These are phyloP conservation scores for Crambe crambe DNA, from an alignment of 37 sponge, comb jelly and placozoan species.

Conservation along the genomic window DNA sequence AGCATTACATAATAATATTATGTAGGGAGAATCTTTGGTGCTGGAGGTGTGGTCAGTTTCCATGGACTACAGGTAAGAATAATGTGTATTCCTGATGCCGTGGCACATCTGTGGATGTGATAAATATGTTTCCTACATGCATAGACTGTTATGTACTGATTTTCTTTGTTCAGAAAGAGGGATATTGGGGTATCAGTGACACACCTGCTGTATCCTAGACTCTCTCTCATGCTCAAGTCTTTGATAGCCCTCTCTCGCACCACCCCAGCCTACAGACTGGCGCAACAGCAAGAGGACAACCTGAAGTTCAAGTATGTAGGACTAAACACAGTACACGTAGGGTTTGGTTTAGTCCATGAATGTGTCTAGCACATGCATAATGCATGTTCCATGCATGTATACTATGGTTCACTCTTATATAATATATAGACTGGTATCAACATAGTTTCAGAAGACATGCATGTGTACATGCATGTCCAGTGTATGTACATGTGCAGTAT, in stretches of 20 bases:
- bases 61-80: constrained; percentile 54
- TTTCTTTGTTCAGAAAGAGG: constrained; percentile 30
- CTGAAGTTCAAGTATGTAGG: constrained; percentile 59
- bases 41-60: constrained; percentile 71
- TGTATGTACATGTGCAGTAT: too few species aligned
- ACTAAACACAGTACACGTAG: neutral
- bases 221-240: constrained; percentile 76
- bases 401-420: neutral
- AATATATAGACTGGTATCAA: too few species aligned
- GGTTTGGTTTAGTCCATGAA: too few species aligned
- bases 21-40: constrained; percentile 47
- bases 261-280: constrained; percentile 69
- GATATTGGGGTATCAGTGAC: constrained; percentile 70
- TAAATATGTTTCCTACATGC: neutral
- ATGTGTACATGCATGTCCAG: too few species aligned
- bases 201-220: constrained; percentile 69
- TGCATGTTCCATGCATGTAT: neutral
- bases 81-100: too few species aligned
- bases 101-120: too few species aligned
- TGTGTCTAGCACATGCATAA: neutral
- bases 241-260: constrained; percentile 61
- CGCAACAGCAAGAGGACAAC: constrained; percentile 48
- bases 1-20: too few species aligned
- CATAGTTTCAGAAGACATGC: too few species aligned
- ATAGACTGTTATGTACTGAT: neutral